Evolutionary conservation across 53 echinoderm and acorn worm genomes (phyloP).

Genomic region (Paelopatides confundens): DNA sequence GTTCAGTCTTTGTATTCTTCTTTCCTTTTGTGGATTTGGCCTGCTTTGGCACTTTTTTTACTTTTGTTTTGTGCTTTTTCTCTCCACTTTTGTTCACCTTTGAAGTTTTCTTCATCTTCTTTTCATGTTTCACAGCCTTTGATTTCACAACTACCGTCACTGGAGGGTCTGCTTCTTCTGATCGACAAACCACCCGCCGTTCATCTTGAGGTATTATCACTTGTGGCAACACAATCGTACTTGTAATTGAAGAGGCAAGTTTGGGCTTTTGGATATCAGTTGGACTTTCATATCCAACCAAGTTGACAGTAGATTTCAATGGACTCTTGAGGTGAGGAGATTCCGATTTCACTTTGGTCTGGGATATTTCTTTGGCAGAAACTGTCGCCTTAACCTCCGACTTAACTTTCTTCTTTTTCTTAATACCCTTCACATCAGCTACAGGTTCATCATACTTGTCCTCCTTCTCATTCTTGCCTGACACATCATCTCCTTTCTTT

Average conservation of each 20-base stretch:
- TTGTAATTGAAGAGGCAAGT: constrained; percentile 15
- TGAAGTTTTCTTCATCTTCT: constrained; percentile 31
- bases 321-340: constrained; percentile 43
- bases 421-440: constrained; percentile 56
- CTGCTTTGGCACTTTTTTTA: constrained; percentile 43
- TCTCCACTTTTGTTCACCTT: constrained; percentile 54
- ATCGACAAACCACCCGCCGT: constrained; percentile 23
- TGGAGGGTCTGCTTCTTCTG: neutral
- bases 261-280: constrained; percentile 75
- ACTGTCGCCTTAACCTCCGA: constrained; percentile 48
- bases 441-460: constrained; percentile 27
- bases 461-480: constrained; percentile 56
- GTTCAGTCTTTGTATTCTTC: constrained; percentile 48
- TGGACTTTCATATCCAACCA: constrained; percentile 92
- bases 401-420: constrained; percentile 67
- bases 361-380: constrained; percentile 47
- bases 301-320: constrained; percentile 87
- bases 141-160: constrained; percentile 17
- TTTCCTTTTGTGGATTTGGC: constrained; percentile 1
- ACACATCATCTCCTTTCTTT: constrained; percentile 50
- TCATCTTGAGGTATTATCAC: constrained; percentile 32
- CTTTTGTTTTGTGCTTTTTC: constrained; percentile 55
- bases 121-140: constrained; percentile 47
- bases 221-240: neutral
- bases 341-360: constrained; percentile 42